Conservation (phyloP, 2,113 vertebrate genomes). For the Hypocryptadius cinnamomeus region DNA sequence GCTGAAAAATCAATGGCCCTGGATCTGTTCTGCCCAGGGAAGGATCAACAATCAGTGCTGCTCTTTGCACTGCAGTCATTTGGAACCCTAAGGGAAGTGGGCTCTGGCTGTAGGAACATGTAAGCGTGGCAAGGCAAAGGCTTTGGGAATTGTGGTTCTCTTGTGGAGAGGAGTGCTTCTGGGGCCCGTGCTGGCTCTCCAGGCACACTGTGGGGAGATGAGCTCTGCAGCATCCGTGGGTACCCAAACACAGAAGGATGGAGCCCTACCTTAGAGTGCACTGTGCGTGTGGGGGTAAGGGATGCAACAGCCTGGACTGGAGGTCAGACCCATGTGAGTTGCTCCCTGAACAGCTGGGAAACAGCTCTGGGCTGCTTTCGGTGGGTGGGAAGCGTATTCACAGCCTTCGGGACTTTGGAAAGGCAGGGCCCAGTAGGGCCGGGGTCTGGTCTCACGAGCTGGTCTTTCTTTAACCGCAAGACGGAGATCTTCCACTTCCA, state of each 20-base stretch:
- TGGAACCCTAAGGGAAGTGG: not conserved
- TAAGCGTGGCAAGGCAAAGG: not conserved
- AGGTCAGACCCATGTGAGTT: accelerated
- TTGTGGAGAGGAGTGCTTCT: not conserved
- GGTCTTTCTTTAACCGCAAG: not conserved
- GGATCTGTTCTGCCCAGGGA: not conserved
- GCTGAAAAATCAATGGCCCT: not conserved
- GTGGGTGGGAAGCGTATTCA: not conserved
- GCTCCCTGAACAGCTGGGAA: not conserved
- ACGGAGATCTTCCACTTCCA: not conserved
- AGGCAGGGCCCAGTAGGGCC: not conserved
- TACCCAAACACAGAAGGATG: not conserved
- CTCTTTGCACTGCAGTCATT: not conserved
- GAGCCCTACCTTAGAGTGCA: not conserved
- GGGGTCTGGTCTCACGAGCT: too few relatives aligned
- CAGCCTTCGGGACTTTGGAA: not conserved
- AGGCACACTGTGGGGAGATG: accelerated
- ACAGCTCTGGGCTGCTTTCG: not conserved
- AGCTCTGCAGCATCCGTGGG: not conserved
- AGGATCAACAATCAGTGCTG: not conserved
- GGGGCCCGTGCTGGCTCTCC: not conserved
- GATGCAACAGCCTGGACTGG: not conserved
- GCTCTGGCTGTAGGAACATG: not conserved
- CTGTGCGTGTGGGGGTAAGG: accelerated
- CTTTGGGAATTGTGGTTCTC: not conserved